A percentile compares a stretch with the other conserved stretches of the same genome.
phyloP scores from a whole-genome alignment of 2,113 vertebrate species.

The Motacilla tschutschensis region DNA sequence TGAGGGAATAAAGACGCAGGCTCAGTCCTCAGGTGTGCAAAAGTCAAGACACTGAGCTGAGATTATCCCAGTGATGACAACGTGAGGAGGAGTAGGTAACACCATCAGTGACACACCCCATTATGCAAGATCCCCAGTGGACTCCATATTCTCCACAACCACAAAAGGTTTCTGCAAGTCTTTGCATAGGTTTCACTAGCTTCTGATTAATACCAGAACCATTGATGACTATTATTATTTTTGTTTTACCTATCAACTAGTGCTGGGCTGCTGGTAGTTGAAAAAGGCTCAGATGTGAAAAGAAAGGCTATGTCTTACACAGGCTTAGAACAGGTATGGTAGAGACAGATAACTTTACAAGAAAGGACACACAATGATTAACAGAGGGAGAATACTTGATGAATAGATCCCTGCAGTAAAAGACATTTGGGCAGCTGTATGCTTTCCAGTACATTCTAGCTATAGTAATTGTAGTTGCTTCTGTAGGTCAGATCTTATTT shows the following conservation, averaged over 20 bases:
- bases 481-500: conserved; percentile 20
- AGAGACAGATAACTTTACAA: neutral
- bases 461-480: neutral
- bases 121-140: neutral
- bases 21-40: neutral
- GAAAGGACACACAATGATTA: conserved; percentile 12
- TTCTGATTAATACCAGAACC: neutral
- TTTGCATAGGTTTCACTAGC: neutral
- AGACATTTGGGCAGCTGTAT: neutral
- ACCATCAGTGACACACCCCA: neutral
- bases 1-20: neutral
- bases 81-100: rapidly evolving
- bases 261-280: neutral
- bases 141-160: neutral
- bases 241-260: neutral
- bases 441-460: neutral
- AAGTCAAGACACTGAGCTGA: neutral
- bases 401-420: neutral
- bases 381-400: neutral
- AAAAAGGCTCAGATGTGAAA: neutral
- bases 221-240: neutral
- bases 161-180: neutral
- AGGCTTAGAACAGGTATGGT: neutral
- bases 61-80: neutral
- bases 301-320: neutral